These are phyloP conservation scores for Ariopsis seemanni DNA, from an alignment of 2,113 vertebrate genomes.

Conservation along the genomic window DNA sequence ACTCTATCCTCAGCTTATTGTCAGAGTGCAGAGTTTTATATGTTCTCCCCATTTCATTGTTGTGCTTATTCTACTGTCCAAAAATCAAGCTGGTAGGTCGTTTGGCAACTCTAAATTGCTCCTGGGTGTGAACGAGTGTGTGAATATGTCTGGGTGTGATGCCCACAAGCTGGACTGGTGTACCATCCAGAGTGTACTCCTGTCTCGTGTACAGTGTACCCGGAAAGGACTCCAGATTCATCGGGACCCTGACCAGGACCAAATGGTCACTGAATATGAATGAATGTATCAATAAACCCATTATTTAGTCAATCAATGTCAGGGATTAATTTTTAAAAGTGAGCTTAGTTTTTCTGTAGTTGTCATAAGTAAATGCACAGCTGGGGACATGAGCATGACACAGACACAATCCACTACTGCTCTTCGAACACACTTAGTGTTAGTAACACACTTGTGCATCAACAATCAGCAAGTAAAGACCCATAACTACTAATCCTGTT, in stretches of 20 bases:
- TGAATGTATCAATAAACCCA: neutral
- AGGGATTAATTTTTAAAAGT: neutral
- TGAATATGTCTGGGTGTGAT: neutral
- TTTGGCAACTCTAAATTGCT: neutral
- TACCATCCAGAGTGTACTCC: neutral
- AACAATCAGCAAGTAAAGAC: neutral
- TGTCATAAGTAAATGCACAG: neutral
- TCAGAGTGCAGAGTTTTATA: neutral
- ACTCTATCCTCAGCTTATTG: neutral
- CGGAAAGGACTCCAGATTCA: neutral
- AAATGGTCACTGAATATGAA: neutral
- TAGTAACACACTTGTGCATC: neutral
- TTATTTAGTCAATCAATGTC: neutral
- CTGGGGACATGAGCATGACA: neutral
- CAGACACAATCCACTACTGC: neutral
- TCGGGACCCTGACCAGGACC: neutral
- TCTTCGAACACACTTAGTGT: neutral
- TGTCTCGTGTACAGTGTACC: neutral
- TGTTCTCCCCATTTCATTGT: neutral
- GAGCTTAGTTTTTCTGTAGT: neutral
- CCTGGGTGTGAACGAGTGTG: neutral
- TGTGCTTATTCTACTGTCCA: neutral
- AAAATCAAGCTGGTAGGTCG: neutral
- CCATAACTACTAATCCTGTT: neutral
- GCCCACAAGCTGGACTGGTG: neutral